A percentile compares a stretch with the other conserved stretches of the same genome.
Evolutionary conservation across 2,888 invertebrate species (phyloP).

Genomic region (Psylliodes chrysocephalus): DNA sequence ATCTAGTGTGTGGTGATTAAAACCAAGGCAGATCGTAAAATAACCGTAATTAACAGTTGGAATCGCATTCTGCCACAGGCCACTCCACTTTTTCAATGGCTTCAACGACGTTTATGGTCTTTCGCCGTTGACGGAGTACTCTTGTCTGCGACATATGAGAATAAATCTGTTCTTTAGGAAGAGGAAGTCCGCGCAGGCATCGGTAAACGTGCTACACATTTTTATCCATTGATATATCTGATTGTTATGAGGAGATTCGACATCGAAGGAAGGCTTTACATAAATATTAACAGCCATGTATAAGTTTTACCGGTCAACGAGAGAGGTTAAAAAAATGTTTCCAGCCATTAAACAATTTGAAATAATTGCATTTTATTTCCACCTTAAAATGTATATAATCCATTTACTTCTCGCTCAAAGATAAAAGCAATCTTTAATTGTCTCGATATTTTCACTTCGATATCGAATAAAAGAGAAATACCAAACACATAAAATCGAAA

Average conservation of each 20-base stretch:
- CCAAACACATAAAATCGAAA: not conserved
- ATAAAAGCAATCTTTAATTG: too few species aligned
- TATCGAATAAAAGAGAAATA: too few species aligned
- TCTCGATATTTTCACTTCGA: too few species aligned
- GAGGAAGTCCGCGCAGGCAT: slow-evolving; percentile 38
- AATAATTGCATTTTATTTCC: too few species aligned
- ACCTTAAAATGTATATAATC: too few species aligned
- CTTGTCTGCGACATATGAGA: slow-evolving; percentile 37
- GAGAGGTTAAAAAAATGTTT: too few species aligned
- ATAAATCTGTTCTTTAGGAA: slow-evolving; percentile 47
- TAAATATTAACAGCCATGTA: too few species aligned
- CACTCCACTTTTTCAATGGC: slow-evolving; percentile 29
- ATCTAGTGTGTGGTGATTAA: slow-evolving; percentile 34
- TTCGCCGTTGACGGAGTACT: slow-evolving; percentile 37
- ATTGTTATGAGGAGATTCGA: too few species aligned
- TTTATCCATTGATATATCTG: not conserved
- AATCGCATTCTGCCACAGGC: slow-evolving; percentile 28
- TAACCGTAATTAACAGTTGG: slow-evolving; percentile 42
- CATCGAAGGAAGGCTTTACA: too few species aligned
- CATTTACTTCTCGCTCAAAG: too few species aligned
- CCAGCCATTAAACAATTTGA: too few species aligned
- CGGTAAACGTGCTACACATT: slow-evolving; percentile 22
- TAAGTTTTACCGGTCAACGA: too few species aligned
- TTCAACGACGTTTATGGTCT: slow-evolving; percentile 41
- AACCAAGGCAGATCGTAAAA: slow-evolving; percentile 36